Evolutionary conservation across 2,113 vertebrate species (phyloP), one percentile per base, ranked within the genome.

Genomic region (Leptosomus discolor): DNA sequence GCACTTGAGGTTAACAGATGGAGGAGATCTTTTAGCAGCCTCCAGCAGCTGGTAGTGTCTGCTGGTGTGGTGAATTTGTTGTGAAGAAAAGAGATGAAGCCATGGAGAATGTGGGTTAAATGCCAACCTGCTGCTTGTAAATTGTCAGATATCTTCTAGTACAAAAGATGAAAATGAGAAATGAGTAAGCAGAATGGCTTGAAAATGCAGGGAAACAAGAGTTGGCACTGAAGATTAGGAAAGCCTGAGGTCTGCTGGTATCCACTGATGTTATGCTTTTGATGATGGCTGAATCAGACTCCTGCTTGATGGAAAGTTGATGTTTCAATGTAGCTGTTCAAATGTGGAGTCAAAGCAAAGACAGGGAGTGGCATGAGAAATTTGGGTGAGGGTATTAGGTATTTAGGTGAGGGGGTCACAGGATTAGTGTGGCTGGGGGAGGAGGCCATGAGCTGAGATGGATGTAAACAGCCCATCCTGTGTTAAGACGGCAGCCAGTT

Each of bases 341-440:
- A 15, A 43, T 57, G 19, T 29, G 16, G 22, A 29, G 16, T 82
- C 37, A 73, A 71, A 79, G 32, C 29, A 37, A 34, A 81, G 60
- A 37, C 9, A 32, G 48, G 19, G 4, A 1, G 9, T 56, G 36
- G 12, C 29, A 41, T 53, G 58, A 71, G 48, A 54, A 79, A 60
- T 76, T 36, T 73, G n/a, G 15, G 5, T 75, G 56, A 65, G 26
- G 15, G 32, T 27, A 29, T 54, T 24, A 26, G 10, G 8, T 37
- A 18, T 50, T 58, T 54, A n/a, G 15, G 30, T 76, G 50, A 48
- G 14, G 8, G 24, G 8, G 3, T 13, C 18, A 14, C 9, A 43
- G 17, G 23, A 4, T 14, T 34, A 3, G 24, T 1, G 0, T 29
- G n/a, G 9, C 1, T 79, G 11, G 1, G 7, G 18, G 30, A 65